A percentile compares a stretch with the other conserved stretches of the same genome.
These are phyloP conservation scores for Disparrhopalites patrizii DNA, from an alignment of 2,888 invertebrate genomes.

Conservation along the genomic window DNA sequence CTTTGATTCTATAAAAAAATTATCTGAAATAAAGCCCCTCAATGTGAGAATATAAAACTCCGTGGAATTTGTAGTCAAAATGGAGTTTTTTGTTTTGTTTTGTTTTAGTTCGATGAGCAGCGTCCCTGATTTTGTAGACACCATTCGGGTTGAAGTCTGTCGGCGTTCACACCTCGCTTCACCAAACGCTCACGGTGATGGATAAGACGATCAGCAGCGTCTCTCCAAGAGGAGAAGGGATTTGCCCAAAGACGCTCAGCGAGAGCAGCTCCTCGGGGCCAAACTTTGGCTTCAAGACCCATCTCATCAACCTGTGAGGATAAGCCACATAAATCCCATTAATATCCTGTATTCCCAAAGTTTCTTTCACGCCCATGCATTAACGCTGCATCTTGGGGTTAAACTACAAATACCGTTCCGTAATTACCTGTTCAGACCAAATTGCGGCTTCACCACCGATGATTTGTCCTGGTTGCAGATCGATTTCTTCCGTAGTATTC, in stretches of 20 bases:
- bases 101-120: conserved; percentile 48
- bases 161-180: conserved; percentile 65
- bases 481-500: conserved; percentile 49
- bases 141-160: conserved; percentile 78
- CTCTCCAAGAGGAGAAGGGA: conserved; percentile 62
- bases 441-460: conserved; percentile 75
- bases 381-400: neutral
- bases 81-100: neutral
- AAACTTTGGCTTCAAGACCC: conserved; percentile 66
- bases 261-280: conserved; percentile 80
- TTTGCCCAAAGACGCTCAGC: conserved; percentile 81
- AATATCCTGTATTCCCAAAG: neutral
- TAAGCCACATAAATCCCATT: neutral
- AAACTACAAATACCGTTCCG: neutral
- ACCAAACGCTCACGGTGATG: conserved; percentile 69
- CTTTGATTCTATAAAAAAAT: neutral
- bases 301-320: conserved; percentile 59
- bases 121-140: conserved; percentile 67
- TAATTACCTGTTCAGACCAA: conserved; percentile 72
- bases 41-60: conserved; percentile 19
- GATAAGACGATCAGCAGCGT: conserved; percentile 69
- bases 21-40: conserved; percentile 21
- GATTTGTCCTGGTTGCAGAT: conserved; percentile 50
- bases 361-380: neutral
- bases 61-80: neutral